Conservation (phyloP, 2,113 vertebrate genomes). For the Nothocercus julius region DNA sequence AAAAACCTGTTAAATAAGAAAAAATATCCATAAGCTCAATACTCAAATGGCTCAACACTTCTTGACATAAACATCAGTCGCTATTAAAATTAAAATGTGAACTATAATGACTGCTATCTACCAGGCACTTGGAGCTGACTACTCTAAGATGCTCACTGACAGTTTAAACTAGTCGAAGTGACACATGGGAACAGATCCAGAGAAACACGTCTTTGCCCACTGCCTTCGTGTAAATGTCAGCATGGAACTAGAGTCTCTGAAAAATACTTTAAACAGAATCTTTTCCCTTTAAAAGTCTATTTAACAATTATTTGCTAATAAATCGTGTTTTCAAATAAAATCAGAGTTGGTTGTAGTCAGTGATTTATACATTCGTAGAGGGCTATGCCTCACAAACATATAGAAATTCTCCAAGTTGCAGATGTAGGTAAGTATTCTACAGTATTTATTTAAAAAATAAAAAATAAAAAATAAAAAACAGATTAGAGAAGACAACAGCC, state of each 20-base stretch:
- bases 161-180: conserved; percentile 58
- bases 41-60: conserved; percentile 21
- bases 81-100: conserved; percentile 75
- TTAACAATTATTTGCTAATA: conserved; percentile 47
- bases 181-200: conserved; percentile 59
- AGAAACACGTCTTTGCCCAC: conserved; percentile 46
- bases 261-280: conserved; percentile 12
- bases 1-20: conserved; percentile 36
- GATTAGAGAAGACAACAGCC: background rate
- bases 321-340: conserved; percentile 8
- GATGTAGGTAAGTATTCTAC: background rate
- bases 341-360: background rate
- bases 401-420: background rate
- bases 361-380: background rate
- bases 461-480: background rate
- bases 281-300: conserved; percentile 24
- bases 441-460: background rate
- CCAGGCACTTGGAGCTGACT: conserved; percentile 48
- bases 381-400: background rate
- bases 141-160: conserved; percentile 51
- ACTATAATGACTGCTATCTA: conserved; percentile 60
- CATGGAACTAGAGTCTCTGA: conserved; percentile 23
- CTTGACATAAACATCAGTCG: conserved; percentile 64
- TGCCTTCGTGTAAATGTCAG: conserved; percentile 59
- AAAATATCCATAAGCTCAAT: background rate